Base-by-base conservation (phyloP, 2,888 invertebrate genomes). In the Homarus gammarus region DNA sequence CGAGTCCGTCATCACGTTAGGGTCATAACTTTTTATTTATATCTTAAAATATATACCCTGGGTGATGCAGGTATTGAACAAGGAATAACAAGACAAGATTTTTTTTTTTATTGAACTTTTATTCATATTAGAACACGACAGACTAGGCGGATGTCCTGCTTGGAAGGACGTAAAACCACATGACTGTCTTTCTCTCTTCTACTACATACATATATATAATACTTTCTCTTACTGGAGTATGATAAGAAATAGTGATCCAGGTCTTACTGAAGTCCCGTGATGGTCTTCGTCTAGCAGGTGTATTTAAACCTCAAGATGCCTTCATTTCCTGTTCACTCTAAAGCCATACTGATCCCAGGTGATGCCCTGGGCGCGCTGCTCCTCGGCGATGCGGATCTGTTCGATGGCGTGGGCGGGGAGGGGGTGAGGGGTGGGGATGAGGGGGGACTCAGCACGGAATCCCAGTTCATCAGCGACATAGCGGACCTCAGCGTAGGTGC, bases 321-420 rank as follows among this genome's bases (percentile, higher is more conserved):
- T 1, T 5, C 22, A 22, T 15, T 49, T 22, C 22, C 22, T 18
- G 12, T 15, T 56, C 3, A 22, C 22, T 22, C 56, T 1, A 5
- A 15, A 22, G 22, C 1, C 22, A 22, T 18, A 18, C 27, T 49
- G 49, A 49, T 49, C 27, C 56, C 56, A 79, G 51, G 31, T 33
- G 56, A 83, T 70, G 3, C 83, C 83, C 8, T 70, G 83, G 22
- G 40, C 40, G n/a, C 79, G 68, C 72, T 90, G 82, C 33, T 90
- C 82, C 51, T 81, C 87, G 51, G 90, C 90, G 61, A 70, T 78
- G 79, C 72, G 68, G 51, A 90, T 87, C 78, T 90, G 90, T 72
- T 90, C 86, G 51, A 78, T 31, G 70, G 87, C 86, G 87, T 87
- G 87, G 84, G 77, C 87, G 68, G 90, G 90, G 31, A 90, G 36